Base-by-base conservation (phyloP, 2,888 invertebrate species). In the Dascillus cervinus region DNA sequence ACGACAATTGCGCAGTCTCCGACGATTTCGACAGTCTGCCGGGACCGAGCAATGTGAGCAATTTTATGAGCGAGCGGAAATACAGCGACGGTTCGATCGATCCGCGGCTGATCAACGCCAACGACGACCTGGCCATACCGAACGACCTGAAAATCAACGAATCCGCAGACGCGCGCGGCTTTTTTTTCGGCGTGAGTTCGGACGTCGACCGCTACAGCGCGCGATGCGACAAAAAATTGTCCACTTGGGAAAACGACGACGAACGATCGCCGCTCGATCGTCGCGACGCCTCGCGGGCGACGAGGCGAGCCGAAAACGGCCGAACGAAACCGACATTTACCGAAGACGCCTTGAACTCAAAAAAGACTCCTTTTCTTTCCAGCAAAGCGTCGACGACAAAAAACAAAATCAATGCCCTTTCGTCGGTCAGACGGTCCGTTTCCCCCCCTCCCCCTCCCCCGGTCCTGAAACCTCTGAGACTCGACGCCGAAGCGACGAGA, bases 31-130 rank as follows among this genome's bases (percentile, higher is more conserved):
- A 17, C 17, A 12, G 19, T 10, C 13, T 40, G 34, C 26, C 37
- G 14, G 46, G 44, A 37, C 44, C 34, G n/a, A 31, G 29, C 8
- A 31, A 34, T 12, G 13, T 20, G 21, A 29, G 20, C 13, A 34
- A 14, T 14, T 29, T 26, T 11, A 6, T 17, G 8, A 8, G 17
- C 4, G 23, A 41, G 11, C 30, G 32, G 11, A 37, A 34, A 26
- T 41, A 44, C 13, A 53, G 53, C 27, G 61, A 63, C 21, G 62
- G 63, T 25, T 65, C 68, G 12, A 74, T 75, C 38, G 75, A 76
- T 55, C 74, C 74, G 13, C 65, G 70, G 47, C 66, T 81, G 34
- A 81, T 81, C 34, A 81, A 82, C 58, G 76, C 77, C 62, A 77
- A 75, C 56, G 80, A 81, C 58, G 79, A 80, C 64, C 65, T 81